These are phyloP conservation scores for Psilopsiagon aymara DNA, from an alignment of 2,113 vertebrate genomes.

Conservation along the genomic window DNA sequence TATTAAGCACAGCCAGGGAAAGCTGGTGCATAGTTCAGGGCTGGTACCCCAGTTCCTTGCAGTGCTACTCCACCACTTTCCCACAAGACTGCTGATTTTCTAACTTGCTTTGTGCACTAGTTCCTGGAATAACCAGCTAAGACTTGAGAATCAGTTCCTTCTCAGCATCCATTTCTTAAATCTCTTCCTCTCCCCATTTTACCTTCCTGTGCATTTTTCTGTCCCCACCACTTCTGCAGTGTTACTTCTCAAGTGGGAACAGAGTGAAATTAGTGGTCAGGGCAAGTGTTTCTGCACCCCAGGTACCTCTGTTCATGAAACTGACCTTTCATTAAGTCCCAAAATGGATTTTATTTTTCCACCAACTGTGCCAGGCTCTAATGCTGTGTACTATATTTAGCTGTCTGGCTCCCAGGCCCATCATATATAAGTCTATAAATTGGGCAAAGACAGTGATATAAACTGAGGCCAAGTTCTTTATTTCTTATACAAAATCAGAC, in stretches of 20 bases:
- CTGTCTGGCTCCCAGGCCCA: background rate
- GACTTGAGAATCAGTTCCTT: background rate
- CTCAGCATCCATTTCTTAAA: background rate
- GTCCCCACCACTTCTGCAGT: background rate
- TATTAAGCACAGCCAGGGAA: background rate
- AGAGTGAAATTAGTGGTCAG: background rate
- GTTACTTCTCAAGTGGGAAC: background rate
- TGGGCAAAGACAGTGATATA: background rate
- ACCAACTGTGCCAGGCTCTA: background rate
- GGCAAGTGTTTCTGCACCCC: background rate
- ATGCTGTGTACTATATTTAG: conserved; percentile 4
- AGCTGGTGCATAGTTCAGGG: background rate
- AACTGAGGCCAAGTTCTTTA: background rate
- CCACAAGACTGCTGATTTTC: background rate
- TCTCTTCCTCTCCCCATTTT: background rate
- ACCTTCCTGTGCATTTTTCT: background rate
- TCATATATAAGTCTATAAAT: background rate
- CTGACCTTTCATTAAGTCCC: background rate
- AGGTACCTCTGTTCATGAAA: background rate
- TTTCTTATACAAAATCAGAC: background rate
- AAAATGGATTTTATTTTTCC: background rate
- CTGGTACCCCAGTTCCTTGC: background rate
- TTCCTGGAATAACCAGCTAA: background rate
- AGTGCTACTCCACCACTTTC: background rate
- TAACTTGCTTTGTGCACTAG: background rate